Evolutionary conservation across 2,113 vertebrate genomes (phyloP).

Genomic region (Malurus melanocephalus): DNA sequence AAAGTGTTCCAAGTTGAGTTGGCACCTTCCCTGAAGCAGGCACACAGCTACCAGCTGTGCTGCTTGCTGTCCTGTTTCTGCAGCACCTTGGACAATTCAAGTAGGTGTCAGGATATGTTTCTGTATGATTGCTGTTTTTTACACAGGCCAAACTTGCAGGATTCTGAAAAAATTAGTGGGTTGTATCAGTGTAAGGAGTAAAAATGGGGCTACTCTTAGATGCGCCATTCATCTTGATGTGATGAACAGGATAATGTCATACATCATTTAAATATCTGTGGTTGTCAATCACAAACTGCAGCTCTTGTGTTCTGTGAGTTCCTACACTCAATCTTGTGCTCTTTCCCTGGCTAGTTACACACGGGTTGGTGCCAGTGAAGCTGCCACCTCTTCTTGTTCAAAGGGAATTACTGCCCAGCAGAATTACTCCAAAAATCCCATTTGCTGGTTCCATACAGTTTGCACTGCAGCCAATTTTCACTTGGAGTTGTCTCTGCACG

Average conservation of each 20-base stretch:
- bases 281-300: background rate
- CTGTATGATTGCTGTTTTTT: background rate
- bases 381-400: background rate
- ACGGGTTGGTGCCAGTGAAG: background rate
- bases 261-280: background rate
- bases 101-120: background rate
- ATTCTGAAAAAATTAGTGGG: background rate
- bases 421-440: background rate
- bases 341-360: background rate
- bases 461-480: background rate
- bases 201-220: background rate
- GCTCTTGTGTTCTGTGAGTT: background rate
- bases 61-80: background rate
- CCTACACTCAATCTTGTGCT: accelerated
- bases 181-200: background rate
- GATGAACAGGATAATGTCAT: background rate
- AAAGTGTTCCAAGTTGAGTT: background rate
- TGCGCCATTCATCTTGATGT: background rate
- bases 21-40: background rate
- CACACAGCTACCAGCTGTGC: background rate
- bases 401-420: background rate
- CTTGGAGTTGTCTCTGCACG: slow-evolving; percentile 18
- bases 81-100: background rate
- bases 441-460: background rate
- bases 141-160: background rate